Evolutionary conservation across 2,888 invertebrate genomes (phyloP), one percentile per base, ranked within the genome.

Genomic region (Hemaris fuciformis): DNA sequence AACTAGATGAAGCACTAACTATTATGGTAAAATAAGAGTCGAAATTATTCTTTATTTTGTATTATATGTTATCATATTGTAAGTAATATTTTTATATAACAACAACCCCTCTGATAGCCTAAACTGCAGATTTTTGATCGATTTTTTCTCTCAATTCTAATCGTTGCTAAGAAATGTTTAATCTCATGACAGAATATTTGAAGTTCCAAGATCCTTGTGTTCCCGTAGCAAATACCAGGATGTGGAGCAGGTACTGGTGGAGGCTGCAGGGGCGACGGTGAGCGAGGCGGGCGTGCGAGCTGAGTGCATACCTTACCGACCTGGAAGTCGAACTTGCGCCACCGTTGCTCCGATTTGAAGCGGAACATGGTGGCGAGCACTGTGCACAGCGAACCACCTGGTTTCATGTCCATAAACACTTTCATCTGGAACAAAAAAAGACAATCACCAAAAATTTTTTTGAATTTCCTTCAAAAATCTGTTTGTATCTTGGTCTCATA

Each of bases 311-410:
- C 95, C 94, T 95, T 96, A 93, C 95, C 95, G 85, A 96, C 95
- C 88, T 97, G 97, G 91, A 98, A 96, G 93, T 98, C 98, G 88
- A 99, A 98, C 89, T 98, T 95, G 81, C 98, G 95, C 96, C 98
- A 99, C 87, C 98, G 97, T 91, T 99, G 99, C 87, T 99, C 99
- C 87, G 96, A 96, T 91, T 98, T 98, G 93, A 98, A 99, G 82
- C 97, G 97, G 94, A 97, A 99, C 85, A 98, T 98, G 70, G 98
- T 96, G 74, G 97, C 96, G 72, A 99, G 94, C 83, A 99, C 97
- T 76, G 98, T 97, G 93, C 98, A 99, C 64, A 99, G 93, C 31
- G 97, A 96, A 57, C 99, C 99, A 69, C 97, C 97, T 20, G 98
- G 95, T 88, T 98, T 98, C 89, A 99, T 98, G 91, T 99, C 99